These are phyloP conservation scores for Drosophila sucinea DNA, from an alignment of 1,140 invertebrate species.

Conservation along the genomic window DNA sequence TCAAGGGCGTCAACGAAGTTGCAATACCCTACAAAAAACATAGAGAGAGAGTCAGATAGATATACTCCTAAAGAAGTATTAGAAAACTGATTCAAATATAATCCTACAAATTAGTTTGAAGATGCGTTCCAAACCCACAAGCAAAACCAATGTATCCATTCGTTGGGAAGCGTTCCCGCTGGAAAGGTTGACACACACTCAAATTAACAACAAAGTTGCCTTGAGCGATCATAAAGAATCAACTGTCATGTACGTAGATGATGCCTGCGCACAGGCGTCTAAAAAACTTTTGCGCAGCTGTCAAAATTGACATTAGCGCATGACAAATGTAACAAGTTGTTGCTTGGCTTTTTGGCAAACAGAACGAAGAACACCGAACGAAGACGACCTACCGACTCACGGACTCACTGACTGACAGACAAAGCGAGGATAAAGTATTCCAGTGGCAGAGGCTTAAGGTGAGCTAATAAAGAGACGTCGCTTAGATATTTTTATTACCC, in stretches of 20 bases:
- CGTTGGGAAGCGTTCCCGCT: background rate
- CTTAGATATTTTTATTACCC: constrained; percentile 81
- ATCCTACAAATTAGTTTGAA: no score
- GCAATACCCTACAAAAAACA: background rate
- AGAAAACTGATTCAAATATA: no score
- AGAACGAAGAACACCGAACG: constrained; percentile 24
- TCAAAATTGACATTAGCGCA: constrained; percentile 81
- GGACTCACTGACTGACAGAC: background rate
- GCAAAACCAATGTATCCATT: background rate
- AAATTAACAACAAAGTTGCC: constrained; percentile 81
- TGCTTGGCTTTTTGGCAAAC: constrained; percentile 59
- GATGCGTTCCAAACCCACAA: no score
- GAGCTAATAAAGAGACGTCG: constrained; percentile 77
- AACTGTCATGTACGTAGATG: constrained; percentile 21
- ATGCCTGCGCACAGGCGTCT: constrained; percentile 40
- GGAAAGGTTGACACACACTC: background rate
- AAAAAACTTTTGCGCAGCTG: constrained; percentile 69
- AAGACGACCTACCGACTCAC: constrained; percentile 1
- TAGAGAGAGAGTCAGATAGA: no score
- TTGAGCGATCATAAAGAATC: constrained; percentile 48
- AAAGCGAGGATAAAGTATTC: background rate
- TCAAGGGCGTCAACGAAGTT: constrained; percentile 22
- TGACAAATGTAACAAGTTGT: constrained; percentile 82
- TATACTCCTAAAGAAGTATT: no score
- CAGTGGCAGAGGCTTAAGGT: constrained; percentile 49